Evolutionary conservation across 2,797 vertebrate genomes (phyloP).

Genomic region (Tinamus major): DNA sequence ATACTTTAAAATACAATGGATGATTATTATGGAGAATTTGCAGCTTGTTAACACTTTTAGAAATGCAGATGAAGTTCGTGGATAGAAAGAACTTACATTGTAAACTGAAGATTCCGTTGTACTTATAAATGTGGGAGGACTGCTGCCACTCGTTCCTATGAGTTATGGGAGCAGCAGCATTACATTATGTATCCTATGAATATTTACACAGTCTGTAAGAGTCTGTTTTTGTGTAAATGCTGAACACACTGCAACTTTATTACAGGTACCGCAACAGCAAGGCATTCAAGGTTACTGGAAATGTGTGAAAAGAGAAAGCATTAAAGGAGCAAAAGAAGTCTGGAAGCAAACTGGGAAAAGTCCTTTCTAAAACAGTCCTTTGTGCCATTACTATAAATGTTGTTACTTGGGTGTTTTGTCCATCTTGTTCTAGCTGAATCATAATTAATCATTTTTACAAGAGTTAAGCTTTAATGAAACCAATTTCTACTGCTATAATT

Average conservation of each 20-base stretch:
- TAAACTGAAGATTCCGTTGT: not conserved
- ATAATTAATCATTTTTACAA: slow-evolving; percentile 18
- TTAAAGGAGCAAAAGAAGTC: slow-evolving; percentile 92
- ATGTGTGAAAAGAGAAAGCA: slow-evolving; percentile 94
- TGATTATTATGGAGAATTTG: not conserved
- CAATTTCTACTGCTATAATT: slow-evolving; percentile 42
- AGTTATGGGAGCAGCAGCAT: not conserved
- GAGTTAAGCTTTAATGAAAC: slow-evolving; percentile 9
- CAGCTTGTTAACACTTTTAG: not conserved
- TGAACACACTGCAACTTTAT: slow-evolving; percentile 38
- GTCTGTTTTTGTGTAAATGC: not conserved
- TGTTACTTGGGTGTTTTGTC: slow-evolving; percentile 11
- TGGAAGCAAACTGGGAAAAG: slow-evolving; percentile 83
- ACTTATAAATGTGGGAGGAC: not conserved
- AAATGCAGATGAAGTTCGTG: not conserved
- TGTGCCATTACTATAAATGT: not conserved
- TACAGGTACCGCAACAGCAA: slow-evolving; percentile 88
- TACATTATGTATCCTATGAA: not conserved
- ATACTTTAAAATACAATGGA: not conserved
- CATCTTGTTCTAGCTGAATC: slow-evolving; percentile 52
- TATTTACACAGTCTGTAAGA: not conserved
- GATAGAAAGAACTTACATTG: not conserved
- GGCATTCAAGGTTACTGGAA: slow-evolving; percentile 93
- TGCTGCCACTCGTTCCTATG: not conserved
- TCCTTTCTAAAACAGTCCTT: slow-evolving; percentile 80